Evolutionary conservation across 2,797 vertebrate genomes (phyloP), one percentile per base, ranked within the genome.

Genomic region (Scarus forsteni): DNA sequence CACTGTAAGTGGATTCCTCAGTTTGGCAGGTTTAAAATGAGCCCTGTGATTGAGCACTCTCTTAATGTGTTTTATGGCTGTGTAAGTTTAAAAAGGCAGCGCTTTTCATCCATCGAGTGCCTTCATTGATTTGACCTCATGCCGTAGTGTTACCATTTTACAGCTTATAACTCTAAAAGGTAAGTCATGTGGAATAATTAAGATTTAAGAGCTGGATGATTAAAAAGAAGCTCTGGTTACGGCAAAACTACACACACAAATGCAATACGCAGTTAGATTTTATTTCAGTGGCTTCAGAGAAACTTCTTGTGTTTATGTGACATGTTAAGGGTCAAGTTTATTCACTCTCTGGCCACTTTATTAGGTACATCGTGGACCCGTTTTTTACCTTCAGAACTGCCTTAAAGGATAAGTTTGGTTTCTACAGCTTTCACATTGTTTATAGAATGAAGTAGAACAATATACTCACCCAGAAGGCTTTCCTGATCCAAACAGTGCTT

Each of bases 1-100:
- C 55, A 55, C 66, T 81, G 9, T 73, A 52, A 68, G 59, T 75
- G 63, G 59, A 83, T 78, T 78, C 68, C 64, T 79, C 79, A 83
- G 59, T 59, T 75, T 40, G 58, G 73, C 71, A 57, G 51, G 43
- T 63, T 66, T 75, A 64, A 78, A 83, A 79, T 59, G 53, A 77
- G 58, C 45, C 43, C 36, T 10, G n/a, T 62, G 62, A 77, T 70
- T 54, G 55, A 85, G 39, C 1, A 18, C 18, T 58, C 63, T 60
- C 67, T 82, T 64, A 48, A 11, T 57, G 38, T 49, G 60, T 75
- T 77, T 79, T 75, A 84, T 70, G 73, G 56, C 67, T 27, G 51
- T 42, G 36, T 60, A 60, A 60, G 45, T 68, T 66, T 46, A 55
- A 80, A 78, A 85, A 70, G 60, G 39, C 57, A 68, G 38, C 53